Evolutionary conservation across 1,140 invertebrate genomes (phyloP).

Genomic region (Brachionus sp.): DNA sequence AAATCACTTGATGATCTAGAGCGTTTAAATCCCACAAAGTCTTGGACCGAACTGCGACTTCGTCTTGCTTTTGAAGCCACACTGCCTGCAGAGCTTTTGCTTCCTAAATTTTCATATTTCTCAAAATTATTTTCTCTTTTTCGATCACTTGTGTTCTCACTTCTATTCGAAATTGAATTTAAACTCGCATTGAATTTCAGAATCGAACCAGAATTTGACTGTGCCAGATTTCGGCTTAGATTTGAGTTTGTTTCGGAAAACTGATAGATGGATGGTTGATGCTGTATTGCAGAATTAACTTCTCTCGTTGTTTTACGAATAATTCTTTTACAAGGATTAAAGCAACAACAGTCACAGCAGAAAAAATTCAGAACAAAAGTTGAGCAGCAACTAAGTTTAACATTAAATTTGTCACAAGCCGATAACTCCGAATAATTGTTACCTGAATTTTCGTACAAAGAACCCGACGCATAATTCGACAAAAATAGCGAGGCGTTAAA

Average conservation of each 20-base stretch:
- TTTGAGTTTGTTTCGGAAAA: neutral
- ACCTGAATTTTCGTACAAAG: neutral
- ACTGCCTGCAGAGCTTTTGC: neutral
- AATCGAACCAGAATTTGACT: neutral
- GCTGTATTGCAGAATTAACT: neutral
- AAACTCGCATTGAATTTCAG: neutral
- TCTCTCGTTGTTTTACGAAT: neutral
- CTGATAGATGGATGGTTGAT: neutral
- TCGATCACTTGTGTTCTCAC: neutral
- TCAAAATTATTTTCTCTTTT: neutral
- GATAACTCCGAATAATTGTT: neutral
- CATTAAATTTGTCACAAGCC: neutral
- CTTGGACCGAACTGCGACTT: neutral
- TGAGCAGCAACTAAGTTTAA: constrained; percentile 9
- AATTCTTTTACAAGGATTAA: neutral
- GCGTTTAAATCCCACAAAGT: neutral
- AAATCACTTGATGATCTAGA: constrained; percentile 7
- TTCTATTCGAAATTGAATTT: neutral
- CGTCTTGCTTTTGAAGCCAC: neutral
- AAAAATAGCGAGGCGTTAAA: neutral
- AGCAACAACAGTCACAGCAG: constrained; percentile 11
- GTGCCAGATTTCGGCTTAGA: neutral
- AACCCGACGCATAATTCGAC: neutral
- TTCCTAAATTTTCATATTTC: neutral
- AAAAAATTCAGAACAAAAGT: constrained; percentile 17